phyloP scores from a whole-genome alignment of 2,888 invertebrate species.

The Galeopsomyia nigrocyanea region DNA sequence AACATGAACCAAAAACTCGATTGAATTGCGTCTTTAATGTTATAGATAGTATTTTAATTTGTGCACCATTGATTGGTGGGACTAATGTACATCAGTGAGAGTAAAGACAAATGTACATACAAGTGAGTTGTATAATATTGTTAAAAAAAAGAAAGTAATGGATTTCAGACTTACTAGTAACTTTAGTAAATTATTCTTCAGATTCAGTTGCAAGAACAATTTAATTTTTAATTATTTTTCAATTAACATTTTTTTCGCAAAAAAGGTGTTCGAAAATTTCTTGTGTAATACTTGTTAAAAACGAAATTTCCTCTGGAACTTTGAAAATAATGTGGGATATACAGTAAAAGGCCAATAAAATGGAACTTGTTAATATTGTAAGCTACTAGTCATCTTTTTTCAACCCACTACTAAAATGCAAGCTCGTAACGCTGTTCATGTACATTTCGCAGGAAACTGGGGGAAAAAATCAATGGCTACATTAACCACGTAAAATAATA shows the following conservation, averaged over 20 bases:
- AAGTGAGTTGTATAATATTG: constrained; percentile 7
- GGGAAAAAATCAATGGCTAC: neutral
- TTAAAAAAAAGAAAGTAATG: constrained; percentile 6
- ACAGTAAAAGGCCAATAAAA: too few relatives aligned
- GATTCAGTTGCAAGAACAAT: neutral
- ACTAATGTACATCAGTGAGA: constrained; percentile 10
- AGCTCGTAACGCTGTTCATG: too few relatives aligned
- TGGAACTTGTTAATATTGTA: too few relatives aligned
- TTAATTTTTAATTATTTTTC: too few relatives aligned
- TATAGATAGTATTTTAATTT: constrained; percentile 25
- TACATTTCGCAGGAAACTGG: too few relatives aligned
- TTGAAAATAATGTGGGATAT: neutral
- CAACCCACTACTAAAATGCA: too few relatives aligned
- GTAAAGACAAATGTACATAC: constrained; percentile 16
- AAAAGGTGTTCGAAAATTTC: neutral
- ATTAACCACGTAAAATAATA: constrained; percentile 12
- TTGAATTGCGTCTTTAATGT: constrained; percentile 24
- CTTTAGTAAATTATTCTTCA: constrained; percentile 13
- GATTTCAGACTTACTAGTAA: neutral
- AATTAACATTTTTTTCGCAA: too few relatives aligned
- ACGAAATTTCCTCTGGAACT: neutral
- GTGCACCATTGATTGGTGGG: constrained; percentile 23
- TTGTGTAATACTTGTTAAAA: neutral
- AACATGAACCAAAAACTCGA: constrained; percentile 42
- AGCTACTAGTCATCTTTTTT: too few relatives aligned